phyloP scores from a whole-genome alignment of 1,140 invertebrate species.

The Meloidogyne chitwoodi region DNA sequence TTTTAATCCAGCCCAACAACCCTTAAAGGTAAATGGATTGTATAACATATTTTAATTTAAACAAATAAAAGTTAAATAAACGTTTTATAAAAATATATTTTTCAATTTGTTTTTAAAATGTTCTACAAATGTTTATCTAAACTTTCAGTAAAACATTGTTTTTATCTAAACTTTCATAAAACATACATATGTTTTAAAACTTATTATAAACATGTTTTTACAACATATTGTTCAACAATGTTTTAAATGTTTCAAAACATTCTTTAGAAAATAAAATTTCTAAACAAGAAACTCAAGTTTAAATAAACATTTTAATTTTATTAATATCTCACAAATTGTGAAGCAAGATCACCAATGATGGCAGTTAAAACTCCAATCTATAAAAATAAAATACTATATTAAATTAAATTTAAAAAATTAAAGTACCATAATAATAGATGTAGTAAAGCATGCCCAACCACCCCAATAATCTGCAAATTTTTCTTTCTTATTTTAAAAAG shows the following conservation, averaged over 20 bases:
- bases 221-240: not conserved
- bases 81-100: not conserved
- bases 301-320: not conserved
- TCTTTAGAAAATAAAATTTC: not conserved
- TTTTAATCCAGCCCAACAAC: constrained; percentile 60
- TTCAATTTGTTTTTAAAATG: not conserved
- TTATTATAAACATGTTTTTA: not conserved
- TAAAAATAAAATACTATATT: constrained; percentile 9
- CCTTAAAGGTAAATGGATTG: constrained; percentile 4
- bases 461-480: constrained; percentile 55
- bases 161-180: not conserved
- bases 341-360: constrained; percentile 57
- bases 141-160: not conserved
- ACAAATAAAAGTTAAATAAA: too few species aligned
- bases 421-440: constrained; percentile 44
- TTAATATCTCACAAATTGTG: constrained; percentile 44
- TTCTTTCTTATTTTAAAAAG: not conserved
- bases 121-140: not conserved
- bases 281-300: too few species aligned
- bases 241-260: too few species aligned
- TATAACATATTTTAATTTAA: too few species aligned
- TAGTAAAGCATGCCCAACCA: constrained; percentile 59
- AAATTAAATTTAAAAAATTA: not conserved
- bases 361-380: constrained; percentile 58
- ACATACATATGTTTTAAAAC: too few species aligned